Evolutionary conservation across 2,797 vertebrate species (phyloP), one percentile per base, ranked within the genome.

Genomic region (Enteromius radiatus): DNA sequence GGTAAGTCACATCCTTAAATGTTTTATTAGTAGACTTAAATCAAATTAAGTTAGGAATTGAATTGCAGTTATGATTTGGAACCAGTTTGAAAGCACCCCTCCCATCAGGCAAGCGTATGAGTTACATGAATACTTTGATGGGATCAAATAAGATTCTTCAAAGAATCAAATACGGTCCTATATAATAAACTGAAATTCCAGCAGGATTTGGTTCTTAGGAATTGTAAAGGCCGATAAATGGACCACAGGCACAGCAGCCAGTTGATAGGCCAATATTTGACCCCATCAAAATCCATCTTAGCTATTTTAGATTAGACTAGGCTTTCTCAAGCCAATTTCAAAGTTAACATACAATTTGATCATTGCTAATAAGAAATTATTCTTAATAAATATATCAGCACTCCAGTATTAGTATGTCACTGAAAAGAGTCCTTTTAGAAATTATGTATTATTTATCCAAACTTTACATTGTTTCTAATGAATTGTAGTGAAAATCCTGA

Each of bases 1-100:
- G 98, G 98, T 99, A 91, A 93, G 63, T 19, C 12, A 38, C 8
- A 52, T 71, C 8, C 36, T 54, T 26, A 54, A 33, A 33, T 23
- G 43, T 47, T 61, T 59, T 76, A 73, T 41, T 33, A 17, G 6
- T 7, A 73, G 19, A n/a, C 52, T 9, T 1, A 28, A 14, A 31
- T 28, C 5, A 11, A 28, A 28, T 12, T 15, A 8, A 36, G 36
- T 56, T 23, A 7, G 9, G 17, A 19, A 17, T 28, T 43, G 14
- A 47, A 26, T 78, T 52, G 38, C 0, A 36, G 19, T 67, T 23
- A 26, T 5, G 28, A 3, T 54, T 26, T 38, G 21, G 4, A 26
- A 38, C 19, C 43, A 10, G 14, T 74, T 19, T 9, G 36, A 36
- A 63, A 65, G 17, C 10, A 49, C 17, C 61, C 21, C 4, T 54